Conservation (phyloP, 1,140 invertebrate species). For the Eciton burchellii region DNA sequence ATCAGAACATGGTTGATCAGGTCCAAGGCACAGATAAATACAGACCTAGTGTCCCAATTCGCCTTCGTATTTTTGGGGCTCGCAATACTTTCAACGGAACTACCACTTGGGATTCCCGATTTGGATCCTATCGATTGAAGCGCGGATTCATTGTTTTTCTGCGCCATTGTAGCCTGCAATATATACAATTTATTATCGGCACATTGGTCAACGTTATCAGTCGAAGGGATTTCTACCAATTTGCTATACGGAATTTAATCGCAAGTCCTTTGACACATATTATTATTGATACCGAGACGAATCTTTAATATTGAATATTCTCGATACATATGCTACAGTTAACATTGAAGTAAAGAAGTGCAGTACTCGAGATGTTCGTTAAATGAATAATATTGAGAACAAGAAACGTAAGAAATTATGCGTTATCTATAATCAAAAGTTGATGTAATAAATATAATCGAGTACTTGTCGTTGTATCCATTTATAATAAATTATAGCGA, state of each 20-base stretch:
- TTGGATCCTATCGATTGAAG: background rate
- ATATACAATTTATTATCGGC: slow-evolving; percentile 21
- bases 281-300: background rate
- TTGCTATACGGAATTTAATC: background rate
- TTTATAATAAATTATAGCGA: no score
- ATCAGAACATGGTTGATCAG: slow-evolving; percentile 76
- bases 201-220: background rate
- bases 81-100: background rate
- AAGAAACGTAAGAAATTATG: no score
- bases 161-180: slow-evolving; percentile 35
- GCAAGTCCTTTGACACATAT: background rate
- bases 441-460: no score
- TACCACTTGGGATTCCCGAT: background rate
- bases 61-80: background rate
- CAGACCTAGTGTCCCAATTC: background rate
- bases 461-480: no score
- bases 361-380: background rate
- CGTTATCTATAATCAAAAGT: no score
- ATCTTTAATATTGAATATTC: background rate
- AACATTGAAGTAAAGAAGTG: background rate
- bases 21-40: slow-evolving; percentile 68
- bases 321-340: background rate
- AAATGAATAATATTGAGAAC: no score
- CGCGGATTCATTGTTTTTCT: background rate
- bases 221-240: background rate